A percentile compares a stretch with the other conserved stretches of the same genome.
phyloP scores from a whole-genome alignment of 2,888 invertebrate genomes.

The Andrena hattorfiana region DNA sequence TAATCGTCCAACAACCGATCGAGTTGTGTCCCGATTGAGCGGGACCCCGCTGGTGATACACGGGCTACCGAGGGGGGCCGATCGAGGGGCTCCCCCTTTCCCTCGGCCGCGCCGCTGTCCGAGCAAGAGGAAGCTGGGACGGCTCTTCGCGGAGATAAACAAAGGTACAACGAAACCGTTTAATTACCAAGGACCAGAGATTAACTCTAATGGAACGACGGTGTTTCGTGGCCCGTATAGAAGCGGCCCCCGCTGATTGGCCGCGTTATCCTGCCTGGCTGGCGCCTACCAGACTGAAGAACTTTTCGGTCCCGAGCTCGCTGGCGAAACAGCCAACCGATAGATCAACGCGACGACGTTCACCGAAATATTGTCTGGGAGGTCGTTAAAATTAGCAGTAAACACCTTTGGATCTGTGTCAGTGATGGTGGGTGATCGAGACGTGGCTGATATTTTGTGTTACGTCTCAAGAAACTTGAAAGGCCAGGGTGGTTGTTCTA shows the following conservation, averaged over 20 bases:
- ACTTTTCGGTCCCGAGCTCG: conserved; percentile 43
- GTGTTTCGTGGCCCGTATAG: conserved; percentile 72
- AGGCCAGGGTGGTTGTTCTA: no score
- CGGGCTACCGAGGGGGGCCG: conserved; percentile 49
- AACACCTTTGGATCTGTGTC: no score
- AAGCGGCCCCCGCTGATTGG: conserved; percentile 59
- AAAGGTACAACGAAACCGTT: conserved; percentile 81
- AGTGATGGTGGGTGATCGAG: no score
- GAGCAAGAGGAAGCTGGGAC: conserved; percentile 42
- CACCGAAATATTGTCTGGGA: conserved; percentile 17
- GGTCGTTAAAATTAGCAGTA: no score
- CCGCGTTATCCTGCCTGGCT: conserved; percentile 64
- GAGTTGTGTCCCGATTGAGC: conserved; percentile 56
- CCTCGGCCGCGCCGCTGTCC: not conserved
- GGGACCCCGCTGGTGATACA: conserved; percentile 47
- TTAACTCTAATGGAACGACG: conserved; percentile 83
- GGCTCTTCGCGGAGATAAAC: conserved; percentile 75
- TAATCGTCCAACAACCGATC: conserved; percentile 60
- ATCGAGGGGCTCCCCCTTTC: not conserved
- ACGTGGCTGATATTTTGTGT: no score
- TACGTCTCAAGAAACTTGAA: no score
- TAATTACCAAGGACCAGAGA: conserved; percentile 80
- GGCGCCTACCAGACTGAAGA: conserved; percentile 65
- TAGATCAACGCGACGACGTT: no score
- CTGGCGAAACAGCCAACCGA: conserved; percentile 10